Evolutionary conservation across 2,113 vertebrate species (phyloP), one percentile per base, ranked within the genome.

Genomic region (Neolamprologus longior): DNA sequence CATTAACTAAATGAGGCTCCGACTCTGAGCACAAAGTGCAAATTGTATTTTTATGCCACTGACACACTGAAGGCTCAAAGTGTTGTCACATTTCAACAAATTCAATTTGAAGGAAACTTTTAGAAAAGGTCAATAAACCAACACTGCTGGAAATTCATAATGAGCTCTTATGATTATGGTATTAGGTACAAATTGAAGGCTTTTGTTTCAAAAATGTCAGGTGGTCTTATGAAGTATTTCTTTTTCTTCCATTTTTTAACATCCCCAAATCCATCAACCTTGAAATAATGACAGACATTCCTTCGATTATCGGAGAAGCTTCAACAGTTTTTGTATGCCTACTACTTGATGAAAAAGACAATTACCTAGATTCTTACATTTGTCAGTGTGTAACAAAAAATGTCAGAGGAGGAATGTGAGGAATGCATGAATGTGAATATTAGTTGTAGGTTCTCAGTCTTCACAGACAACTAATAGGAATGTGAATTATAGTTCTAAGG

Each of bases 191-290:
- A 86, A 54, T 61, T 54, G 66, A 47, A 40, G 31, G 71, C 86
- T 57, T 80, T 54, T 33, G 14, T 81, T 80, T 58, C 85, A 80
- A 53, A 66, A 85, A 90, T 68, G 47, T 35, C 83, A 90, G 83
- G 86, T 90, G 76, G 93, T 88, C 91, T 50, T 76, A 17, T 26
- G 42, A 47, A 76, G 9, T 50, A 28, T 76, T 76, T 76, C 9
- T 19, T 47, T 76, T 28, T 28, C 0, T 47, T 45, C 3, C 21
- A 73, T 47, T 73, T 73, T 73, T 45, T 45, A 45, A 73, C 68
- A 10, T 84, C 47, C 53, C 78, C 61, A 90, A 95, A 95, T 93
- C 89, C 90, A 95, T 96, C 95, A 95, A 95, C 93, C 95, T 96
- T 95, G 93, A 92, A 81, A 89, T 88, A 84, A 90, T 92, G 82